Conservation (phyloP, 2,113 vertebrate species). For the Sardina pilchardus region DNA sequence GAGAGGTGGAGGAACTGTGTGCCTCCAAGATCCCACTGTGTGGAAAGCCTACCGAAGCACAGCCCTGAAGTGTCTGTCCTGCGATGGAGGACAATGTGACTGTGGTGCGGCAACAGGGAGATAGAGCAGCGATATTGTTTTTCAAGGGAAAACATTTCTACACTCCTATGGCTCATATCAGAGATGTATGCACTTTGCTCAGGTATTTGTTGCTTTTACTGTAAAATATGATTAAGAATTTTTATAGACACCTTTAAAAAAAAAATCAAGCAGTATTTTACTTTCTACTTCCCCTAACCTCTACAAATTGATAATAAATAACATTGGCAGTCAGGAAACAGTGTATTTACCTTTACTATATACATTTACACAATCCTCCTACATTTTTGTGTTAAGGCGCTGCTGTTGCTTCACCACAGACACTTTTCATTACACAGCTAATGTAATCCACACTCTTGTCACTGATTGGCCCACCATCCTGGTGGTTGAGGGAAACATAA, state of each 20-base stretch:
- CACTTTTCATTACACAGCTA: too few relatives aligned
- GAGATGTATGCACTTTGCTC: neutral
- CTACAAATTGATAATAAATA: too few relatives aligned
- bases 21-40: slow-evolving; percentile 66
- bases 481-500: too few relatives aligned
- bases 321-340: too few relatives aligned
- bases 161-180: neutral
- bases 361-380: too few relatives aligned
- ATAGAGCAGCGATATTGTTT: neutral
- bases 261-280: neutral
- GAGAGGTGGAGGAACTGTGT: slow-evolving; percentile 83
- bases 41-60: slow-evolving; percentile 84
- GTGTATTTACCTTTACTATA: too few relatives aligned
- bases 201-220: neutral
- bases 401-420: too few relatives aligned
- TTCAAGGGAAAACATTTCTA: neutral
- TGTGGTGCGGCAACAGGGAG: slow-evolving; percentile 42
- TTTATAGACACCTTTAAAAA: neutral
- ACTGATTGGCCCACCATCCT: too few relatives aligned
- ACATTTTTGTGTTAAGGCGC: too few relatives aligned
- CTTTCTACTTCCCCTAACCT: too few relatives aligned
- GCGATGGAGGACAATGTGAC: slow-evolving; percentile 39
- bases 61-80: slow-evolving; percentile 69
- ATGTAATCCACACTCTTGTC: too few relatives aligned
- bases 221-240: neutral